A percentile compares a stretch with the other conserved stretches of the same genome.
phyloP scores from a whole-genome alignment of 2,888 invertebrate genomes.

The Synanthedon tipuliformis region DNA sequence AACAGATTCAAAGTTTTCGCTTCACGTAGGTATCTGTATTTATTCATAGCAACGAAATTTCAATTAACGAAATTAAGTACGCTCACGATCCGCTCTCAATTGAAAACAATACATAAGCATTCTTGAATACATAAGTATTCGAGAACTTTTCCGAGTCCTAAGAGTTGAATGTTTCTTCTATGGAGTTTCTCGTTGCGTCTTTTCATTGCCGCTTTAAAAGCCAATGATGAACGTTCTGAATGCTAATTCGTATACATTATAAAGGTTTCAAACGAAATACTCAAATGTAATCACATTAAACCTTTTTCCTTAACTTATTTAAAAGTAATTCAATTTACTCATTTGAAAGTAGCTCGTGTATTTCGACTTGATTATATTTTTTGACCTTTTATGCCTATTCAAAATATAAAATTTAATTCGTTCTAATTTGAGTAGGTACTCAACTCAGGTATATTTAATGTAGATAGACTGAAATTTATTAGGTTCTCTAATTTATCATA shows the following conservation, averaged over 20 bases:
- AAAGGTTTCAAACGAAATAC: not conserved
- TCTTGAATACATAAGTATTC: slow-evolving; percentile 13
- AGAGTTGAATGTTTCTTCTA: slow-evolving; percentile 41
- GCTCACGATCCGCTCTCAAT: slow-evolving; percentile 20
- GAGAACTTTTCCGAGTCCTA: slow-evolving; percentile 25
- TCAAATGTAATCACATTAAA: not conserved
- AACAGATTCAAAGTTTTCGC: too few relatives aligned
- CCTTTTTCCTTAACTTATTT: not conserved
- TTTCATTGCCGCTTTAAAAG: slow-evolving; percentile 43
- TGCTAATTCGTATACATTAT: slow-evolving; percentile 23
- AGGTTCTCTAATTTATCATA: too few relatives aligned
- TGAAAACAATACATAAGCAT: slow-evolving; percentile 30
- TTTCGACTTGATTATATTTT: too few relatives aligned
- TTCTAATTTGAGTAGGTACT: too few relatives aligned
- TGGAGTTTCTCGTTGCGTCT: slow-evolving; percentile 26
- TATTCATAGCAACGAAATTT: not conserved
- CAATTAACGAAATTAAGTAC: not conserved
- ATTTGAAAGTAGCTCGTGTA: not conserved
- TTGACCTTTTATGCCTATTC: too few relatives aligned
- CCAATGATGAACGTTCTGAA: slow-evolving; percentile 38
- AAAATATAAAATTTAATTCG: too few relatives aligned
- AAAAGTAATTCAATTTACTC: not conserved
- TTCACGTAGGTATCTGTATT: too few relatives aligned
- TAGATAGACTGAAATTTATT: too few relatives aligned
- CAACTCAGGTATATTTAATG: too few relatives aligned